These are phyloP conservation scores for Morbakka virulenta DNA, from an alignment of 30 jellyfish, hydroid and myxozoan species.

Conservation along the genomic window DNA sequence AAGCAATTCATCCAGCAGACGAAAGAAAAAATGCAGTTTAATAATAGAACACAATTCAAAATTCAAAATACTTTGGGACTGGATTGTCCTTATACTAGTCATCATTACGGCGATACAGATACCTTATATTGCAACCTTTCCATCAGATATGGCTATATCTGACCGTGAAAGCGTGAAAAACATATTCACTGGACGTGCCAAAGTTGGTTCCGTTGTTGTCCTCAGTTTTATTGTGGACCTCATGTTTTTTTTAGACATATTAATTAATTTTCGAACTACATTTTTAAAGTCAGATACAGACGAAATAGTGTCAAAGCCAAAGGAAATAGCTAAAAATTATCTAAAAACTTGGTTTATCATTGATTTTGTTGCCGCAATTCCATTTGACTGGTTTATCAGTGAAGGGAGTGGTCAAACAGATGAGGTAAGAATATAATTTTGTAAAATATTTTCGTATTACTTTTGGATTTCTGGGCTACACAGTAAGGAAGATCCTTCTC, in stretches of 20 bases:
- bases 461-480: no score
- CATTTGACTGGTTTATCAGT: constrained; percentile 81
- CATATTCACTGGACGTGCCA: background rate
- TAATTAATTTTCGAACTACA: constrained; percentile 65
- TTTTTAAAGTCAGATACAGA: constrained; percentile 64
- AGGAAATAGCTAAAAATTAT: constrained; percentile 68
- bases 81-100: constrained; percentile 79
- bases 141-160: background rate
- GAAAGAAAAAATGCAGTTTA: constrained; percentile 26
- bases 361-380: constrained; percentile 86
- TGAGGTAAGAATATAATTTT: constrained; percentile 60
- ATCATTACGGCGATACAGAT: constrained; percentile 81
- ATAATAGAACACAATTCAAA: constrained; percentile 66
- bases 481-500: no score
- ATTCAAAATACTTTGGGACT: constrained; percentile 81
- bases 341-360: constrained; percentile 80
- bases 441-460: no score
- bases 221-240: constrained; percentile 70
- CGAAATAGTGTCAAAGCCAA: constrained; percentile 56
- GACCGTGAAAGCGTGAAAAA: background rate
- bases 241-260: constrained; percentile 66
- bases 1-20: constrained; percentile 26
- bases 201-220: constrained; percentile 1
- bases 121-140: constrained; percentile 86
- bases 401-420: constrained; percentile 20